Percentiles rank a stretch among this genome's conserved stretches.
Conservation (phyloP, 2,888 invertebrate genomes). For the Sesamia inferens region DNA sequence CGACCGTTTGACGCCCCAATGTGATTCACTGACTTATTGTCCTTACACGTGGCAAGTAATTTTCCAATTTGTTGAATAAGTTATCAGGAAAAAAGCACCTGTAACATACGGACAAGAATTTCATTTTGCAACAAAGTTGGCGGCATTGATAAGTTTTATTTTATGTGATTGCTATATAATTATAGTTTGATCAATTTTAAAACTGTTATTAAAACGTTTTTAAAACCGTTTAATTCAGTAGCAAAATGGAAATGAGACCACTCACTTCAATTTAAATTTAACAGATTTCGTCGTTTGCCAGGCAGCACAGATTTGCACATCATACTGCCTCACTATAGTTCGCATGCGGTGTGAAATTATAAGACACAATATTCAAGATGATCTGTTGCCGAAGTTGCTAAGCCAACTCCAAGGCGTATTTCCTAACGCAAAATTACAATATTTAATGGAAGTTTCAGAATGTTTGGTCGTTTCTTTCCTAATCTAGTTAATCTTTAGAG, state of each 20-base stretch:
- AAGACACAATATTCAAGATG: slow-evolving; percentile 34
- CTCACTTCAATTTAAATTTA: slow-evolving; percentile 43
- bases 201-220: slow-evolving; percentile 13
- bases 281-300: slow-evolving; percentile 26
- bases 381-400: slow-evolving; percentile 18
- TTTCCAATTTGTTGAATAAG: slow-evolving; percentile 39
- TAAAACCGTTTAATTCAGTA: slow-evolving; percentile 25
- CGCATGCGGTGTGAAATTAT: slow-evolving; percentile 20
- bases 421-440: slow-evolving; percentile 31
- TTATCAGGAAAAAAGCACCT: slow-evolving; percentile 22
- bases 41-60: slow-evolving; percentile 52
- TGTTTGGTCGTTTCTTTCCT: slow-evolving; percentile 17
- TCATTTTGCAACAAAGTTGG: slow-evolving; percentile 24
- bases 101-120: slow-evolving; percentile 3
- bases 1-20: slow-evolving; percentile 53
- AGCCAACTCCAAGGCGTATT: slow-evolving; percentile 22
- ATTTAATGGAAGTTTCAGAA: slow-evolving; percentile 35
- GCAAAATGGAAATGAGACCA: slow-evolving; percentile 38
- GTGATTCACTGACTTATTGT: slow-evolving; percentile 72
- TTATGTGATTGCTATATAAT: slow-evolving; percentile 1
- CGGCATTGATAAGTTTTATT: slow-evolving; percentile 28
- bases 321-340: slow-evolving; percentile 37
- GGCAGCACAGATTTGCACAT: slow-evolving; percentile 51
- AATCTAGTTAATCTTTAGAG: slow-evolving; percentile 33
- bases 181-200: slow-evolving; percentile 3